These are phyloP conservation scores for Aricia agestis DNA, from an alignment of 1,140 invertebrate species.

Conservation along the genomic window DNA sequence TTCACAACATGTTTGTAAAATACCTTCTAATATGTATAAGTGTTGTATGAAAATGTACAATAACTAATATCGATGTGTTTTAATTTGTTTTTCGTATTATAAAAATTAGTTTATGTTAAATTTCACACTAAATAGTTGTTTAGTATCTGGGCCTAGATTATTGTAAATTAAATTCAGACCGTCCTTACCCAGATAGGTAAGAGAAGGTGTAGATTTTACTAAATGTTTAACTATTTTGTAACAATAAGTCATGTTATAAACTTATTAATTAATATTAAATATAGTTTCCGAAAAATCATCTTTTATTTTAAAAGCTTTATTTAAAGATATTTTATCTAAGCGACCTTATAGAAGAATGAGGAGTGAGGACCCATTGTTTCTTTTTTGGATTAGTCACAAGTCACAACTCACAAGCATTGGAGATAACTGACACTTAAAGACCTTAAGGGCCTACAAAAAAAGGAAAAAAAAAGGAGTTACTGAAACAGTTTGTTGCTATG, in stretches of 20 bases:
- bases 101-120: background rate
- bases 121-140: slow-evolving; percentile 26
- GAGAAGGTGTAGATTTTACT: slow-evolving; percentile 65
- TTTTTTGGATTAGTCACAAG: too few relatives aligned
- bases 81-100: background rate
- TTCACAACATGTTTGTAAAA: background rate
- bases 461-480: too few relatives aligned
- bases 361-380: too few relatives aligned
- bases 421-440: too few relatives aligned
- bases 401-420: too few relatives aligned
- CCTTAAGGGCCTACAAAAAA: too few relatives aligned
- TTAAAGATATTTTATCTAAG: background rate
- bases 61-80: background rate
- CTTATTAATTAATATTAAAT: slow-evolving; percentile 74
- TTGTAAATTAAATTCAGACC: slow-evolving; percentile 70
- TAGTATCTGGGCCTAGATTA: slow-evolving; percentile 69
- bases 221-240: slow-evolving; percentile 73
- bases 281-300: slow-evolving; percentile 60
- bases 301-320: slow-evolving; percentile 34
- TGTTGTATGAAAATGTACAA: background rate
- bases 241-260: slow-evolving; percentile 74
- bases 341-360: background rate
- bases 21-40: background rate
- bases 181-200: slow-evolving; percentile 73
- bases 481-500: background rate